Evolutionary conservation across 2,113 vertebrate genomes (phyloP), one percentile per base, ranked within the genome.

Genomic region (Microtus richardsoni): DNA sequence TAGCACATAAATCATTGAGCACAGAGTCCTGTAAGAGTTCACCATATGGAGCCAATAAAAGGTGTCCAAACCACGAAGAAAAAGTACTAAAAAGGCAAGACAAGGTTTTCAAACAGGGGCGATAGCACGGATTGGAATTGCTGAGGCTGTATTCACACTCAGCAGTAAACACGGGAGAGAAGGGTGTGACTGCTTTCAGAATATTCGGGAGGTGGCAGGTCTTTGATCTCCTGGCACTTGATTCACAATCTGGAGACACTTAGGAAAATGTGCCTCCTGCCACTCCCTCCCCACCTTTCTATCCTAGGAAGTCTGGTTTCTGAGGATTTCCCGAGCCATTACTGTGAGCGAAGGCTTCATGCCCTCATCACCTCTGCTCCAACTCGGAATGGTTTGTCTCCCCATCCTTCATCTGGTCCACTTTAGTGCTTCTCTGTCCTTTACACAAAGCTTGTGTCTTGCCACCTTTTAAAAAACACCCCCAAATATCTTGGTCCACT

Each of bases 21-120:
- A 92, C 17, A 78, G 68, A 88, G 73, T 78, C 86, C 49, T n/a
- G 9, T 89, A 96, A 97, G 70, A 79, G 89, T 91, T 89, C 58
- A 80, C 86, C 78, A 77, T 94, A 95, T 71, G 95, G 86, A 89
- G 33, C 30, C 96, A 97, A 88, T 95, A 96, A 96, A 93, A 96
- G 41, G 78, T 91, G 84, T 89, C 93, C 89, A 91, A 96, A 93
- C 78, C 64, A 78, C 11, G 62, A 49, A 44, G 7, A 13, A 89
- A 86, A 88, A 28, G 89, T 95, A 71, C 78, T 79, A 89, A 79
- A 91, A 93, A 96, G 96, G 92, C 66, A 49, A 88, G 78, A 83
- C 21, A 68, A 93, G 77, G 30, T 89, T 97, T 97, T 91, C 87
- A 96, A 86, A 89, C 10, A 80, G 47, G 68, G 54, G 26, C 5